Evolutionary conservation across 1,140 invertebrate species (phyloP).

Genomic region (Heliconius nattereri): DNA sequence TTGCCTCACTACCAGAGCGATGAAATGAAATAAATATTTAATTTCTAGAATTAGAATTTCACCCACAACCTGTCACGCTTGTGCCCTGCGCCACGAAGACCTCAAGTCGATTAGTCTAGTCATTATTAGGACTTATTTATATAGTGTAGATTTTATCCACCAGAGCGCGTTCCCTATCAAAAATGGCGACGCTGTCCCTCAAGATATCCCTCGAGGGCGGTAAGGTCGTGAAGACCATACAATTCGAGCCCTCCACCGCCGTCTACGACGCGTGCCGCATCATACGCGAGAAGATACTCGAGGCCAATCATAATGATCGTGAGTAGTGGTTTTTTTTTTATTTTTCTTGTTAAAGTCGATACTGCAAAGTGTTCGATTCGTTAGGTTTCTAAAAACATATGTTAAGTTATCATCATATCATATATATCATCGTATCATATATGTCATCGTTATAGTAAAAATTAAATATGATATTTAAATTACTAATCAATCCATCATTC

Average conservation of each 20-base stretch:
- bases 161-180: conserved; percentile 64
- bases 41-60: no score
- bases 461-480: no score
- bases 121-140: background rate
- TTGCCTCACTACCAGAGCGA: no score
- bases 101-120: no score
- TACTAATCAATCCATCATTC: no score
- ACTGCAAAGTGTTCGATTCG: background rate
- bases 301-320: conserved; percentile 93
- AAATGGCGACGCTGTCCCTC: conserved; percentile 92
- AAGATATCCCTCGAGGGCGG: conserved; percentile 96
- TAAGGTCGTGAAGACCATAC: conserved; percentile 98
- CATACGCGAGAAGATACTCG: conserved; percentile 96
- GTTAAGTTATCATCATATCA: no score
- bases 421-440: no score
- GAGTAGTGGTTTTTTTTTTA: conserved; percentile 41
- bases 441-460: no score
- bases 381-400: background rate
- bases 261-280: conserved; percentile 97
- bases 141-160: background rate
- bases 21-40: no score
- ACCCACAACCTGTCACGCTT: no score
- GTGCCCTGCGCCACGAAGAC: no score
- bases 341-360: no score
- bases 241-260: conserved; percentile 96